Conservation (phyloP, 2,113 vertebrate genomes). For the Corythornis madagascariensis region DNA sequence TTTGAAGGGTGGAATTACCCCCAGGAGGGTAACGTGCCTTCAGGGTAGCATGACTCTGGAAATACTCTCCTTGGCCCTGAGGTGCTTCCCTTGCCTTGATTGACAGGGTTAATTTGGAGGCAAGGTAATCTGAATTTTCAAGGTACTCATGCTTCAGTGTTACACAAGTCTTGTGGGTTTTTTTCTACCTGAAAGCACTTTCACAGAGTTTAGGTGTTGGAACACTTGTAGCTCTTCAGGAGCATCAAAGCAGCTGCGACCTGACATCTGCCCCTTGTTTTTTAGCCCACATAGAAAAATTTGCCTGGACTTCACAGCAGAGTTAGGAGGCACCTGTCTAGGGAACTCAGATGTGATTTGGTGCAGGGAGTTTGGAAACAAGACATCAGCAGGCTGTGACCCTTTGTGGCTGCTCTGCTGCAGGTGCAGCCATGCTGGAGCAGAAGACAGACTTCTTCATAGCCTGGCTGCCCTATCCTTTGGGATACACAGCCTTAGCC, state of each 20-base stretch:
- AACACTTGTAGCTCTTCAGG: not conserved
- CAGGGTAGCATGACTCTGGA: not conserved
- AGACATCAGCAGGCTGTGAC: not conserved
- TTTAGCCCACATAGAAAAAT: not conserved
- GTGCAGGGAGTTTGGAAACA: fast-evolving
- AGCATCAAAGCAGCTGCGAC: not conserved
- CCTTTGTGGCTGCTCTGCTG: fast-evolving
- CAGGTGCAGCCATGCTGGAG: fast-evolving
- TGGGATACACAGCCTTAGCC: not conserved
- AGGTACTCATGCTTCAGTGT: not conserved
- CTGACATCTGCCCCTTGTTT: not conserved
- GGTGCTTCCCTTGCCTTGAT: not conserved
- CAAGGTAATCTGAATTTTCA: not conserved
- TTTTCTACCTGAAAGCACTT: not conserved
- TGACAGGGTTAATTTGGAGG: not conserved
- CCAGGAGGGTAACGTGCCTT: not conserved
- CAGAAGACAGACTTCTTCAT: not conserved
- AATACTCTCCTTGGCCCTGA: not conserved
- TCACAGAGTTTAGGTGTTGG: not conserved
- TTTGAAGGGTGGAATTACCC: not conserved
- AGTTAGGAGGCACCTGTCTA: not conserved
- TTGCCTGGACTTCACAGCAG: not conserved
- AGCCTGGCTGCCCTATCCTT: not conserved
- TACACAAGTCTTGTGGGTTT: not conserved
- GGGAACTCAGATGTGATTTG: not conserved